Conservation (phyloP, 2,888 invertebrate genomes). For the Hydriomena furcata region DNA sequence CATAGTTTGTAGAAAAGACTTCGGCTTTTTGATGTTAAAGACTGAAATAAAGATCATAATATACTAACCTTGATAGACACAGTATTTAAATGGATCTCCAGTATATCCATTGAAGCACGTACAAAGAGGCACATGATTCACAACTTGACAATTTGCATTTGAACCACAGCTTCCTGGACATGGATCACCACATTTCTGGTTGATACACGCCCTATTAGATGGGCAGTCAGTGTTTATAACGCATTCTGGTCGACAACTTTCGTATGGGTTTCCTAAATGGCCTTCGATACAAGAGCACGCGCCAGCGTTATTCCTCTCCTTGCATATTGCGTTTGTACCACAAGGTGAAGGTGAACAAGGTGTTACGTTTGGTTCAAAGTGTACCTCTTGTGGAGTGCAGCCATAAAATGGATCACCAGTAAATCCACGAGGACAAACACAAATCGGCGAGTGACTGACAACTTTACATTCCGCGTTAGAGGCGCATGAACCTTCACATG, state of each 20-base stretch:
- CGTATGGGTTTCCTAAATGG: slow-evolving; percentile 90
- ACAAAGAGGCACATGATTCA: slow-evolving; percentile 87
- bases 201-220: slow-evolving; percentile 87
- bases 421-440: slow-evolving; percentile 87
- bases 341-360: slow-evolving; percentile 86
- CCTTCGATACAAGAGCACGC: slow-evolving; percentile 88
- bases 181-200: slow-evolving; percentile 89
- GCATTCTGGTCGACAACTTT: slow-evolving; percentile 90
- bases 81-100: slow-evolving; percentile 90
- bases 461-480: slow-evolving; percentile 89
- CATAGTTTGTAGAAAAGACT: too few species aligned
- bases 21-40: too few species aligned
- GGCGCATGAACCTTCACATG: slow-evolving; percentile 89
- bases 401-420: slow-evolving; percentile 90
- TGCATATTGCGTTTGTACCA: slow-evolving; percentile 86
- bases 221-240: slow-evolving; percentile 88
- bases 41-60: slow-evolving; percentile 45
- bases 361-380: slow-evolving; percentile 63
- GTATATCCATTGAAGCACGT: slow-evolving; percentile 87
- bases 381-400: slow-evolving; percentile 73
- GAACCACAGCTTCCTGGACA: slow-evolving; percentile 91
- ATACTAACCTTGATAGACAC: slow-evolving; percentile 76
- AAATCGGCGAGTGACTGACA: slow-evolving; percentile 90
- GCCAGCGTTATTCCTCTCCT: slow-evolving; percentile 83
- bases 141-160: slow-evolving; percentile 89